Percentiles rank a stretch among this genome's conserved stretches.
Evolutionary conservation across 2,888 invertebrate genomes (phyloP).

Genomic region (Phengaris alcon): DNA sequence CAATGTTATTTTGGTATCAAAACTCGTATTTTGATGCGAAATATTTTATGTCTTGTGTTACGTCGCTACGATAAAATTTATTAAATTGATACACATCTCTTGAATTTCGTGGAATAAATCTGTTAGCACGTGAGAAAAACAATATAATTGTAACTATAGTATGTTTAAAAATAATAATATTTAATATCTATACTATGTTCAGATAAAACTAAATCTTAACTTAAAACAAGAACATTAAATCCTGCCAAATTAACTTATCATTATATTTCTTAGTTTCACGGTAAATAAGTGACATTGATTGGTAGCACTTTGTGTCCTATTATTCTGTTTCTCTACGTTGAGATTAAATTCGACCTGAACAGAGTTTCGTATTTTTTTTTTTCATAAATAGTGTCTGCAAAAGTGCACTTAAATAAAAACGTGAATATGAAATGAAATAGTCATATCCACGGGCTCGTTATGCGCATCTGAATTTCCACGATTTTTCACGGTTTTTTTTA

Average conservation of each 20-base stretch:
- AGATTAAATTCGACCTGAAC: no score
- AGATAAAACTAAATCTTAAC: no score
- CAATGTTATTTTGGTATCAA: conserved; percentile 29
- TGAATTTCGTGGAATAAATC: background rate
- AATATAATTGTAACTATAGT: no score
- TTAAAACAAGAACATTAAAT: no score
- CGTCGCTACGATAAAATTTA: background rate
- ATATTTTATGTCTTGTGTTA: conserved; percentile 19
- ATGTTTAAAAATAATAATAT: no score
- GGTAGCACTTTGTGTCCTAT: no score
- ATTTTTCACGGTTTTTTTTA: background rate
- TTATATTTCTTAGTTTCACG: no score
- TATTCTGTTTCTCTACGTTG: no score
- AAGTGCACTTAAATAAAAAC: conserved; percentile 32
- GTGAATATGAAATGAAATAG: conserved; percentile 34
- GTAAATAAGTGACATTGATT: no score
- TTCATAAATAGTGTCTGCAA: conserved; percentile 26
- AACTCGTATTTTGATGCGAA: conserved; percentile 20
- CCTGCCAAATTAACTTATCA: no score
- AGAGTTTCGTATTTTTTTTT: background rate
- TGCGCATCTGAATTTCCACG: conserved; percentile 36
- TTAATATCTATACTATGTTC: no score
- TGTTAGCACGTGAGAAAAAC: no score
- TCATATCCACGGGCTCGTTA: conserved; percentile 35
- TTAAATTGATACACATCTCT: background rate